Evolutionary conservation across 2,797 vertebrate species (phyloP).

Genomic region (Hyperoplus lanceolatus): DNA sequence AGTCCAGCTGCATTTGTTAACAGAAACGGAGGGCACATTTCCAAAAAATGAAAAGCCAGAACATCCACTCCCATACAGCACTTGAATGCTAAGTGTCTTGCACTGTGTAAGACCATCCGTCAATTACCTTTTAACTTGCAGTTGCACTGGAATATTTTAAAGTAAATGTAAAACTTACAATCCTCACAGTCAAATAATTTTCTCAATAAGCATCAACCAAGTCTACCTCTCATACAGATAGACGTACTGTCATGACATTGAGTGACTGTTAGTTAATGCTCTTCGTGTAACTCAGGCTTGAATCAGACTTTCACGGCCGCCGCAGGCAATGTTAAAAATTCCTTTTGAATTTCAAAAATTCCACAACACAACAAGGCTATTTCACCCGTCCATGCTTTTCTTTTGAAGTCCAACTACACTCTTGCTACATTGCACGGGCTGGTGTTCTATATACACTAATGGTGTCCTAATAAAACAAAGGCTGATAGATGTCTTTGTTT

Average conservation of each 20-base stretch:
- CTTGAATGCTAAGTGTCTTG: not conserved
- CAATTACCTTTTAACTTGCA: not conserved
- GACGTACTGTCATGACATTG: slow-evolving; percentile 35
- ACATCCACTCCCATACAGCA: not conserved
- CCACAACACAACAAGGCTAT: slow-evolving; percentile 52
- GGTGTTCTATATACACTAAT: slow-evolving; percentile 7
- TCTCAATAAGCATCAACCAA: not conserved
- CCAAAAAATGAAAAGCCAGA: not conserved
- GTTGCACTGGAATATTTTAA: not conserved
- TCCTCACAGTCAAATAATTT: not conserved
- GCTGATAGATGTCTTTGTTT: slow-evolving; percentile 6
- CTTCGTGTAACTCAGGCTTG: slow-evolving; percentile 50
- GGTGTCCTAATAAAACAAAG: slow-evolving; percentile 6
- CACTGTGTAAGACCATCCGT: not conserved
- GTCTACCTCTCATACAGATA: not conserved
- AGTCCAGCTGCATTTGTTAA: not conserved
- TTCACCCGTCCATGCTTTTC: slow-evolving; percentile 39
- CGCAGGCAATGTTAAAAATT: slow-evolving; percentile 70
- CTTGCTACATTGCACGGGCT: slow-evolving; percentile 1
- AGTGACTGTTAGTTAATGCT: slow-evolving; percentile 53
- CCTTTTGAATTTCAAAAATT: slow-evolving; percentile 64
- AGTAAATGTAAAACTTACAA: not conserved
- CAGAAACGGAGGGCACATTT: not conserved
- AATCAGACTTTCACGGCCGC: slow-evolving; percentile 49
- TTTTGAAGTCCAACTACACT: slow-evolving; percentile 54